Conservation (phyloP, 2,113 vertebrate genomes). For the Typhlomys cinereus region DNA sequence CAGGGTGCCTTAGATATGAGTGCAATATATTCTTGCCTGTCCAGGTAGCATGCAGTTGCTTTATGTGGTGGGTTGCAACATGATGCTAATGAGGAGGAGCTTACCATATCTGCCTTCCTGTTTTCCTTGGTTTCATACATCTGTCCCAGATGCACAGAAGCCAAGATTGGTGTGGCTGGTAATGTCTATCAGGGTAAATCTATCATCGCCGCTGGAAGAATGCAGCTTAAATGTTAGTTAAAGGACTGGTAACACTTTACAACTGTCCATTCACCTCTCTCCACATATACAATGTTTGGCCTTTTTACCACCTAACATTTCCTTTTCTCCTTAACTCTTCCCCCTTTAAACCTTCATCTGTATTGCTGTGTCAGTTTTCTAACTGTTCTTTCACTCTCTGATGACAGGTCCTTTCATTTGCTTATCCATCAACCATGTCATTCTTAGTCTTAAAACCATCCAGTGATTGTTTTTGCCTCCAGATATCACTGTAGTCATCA, state of each 20-base stretch:
- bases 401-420: background rate
- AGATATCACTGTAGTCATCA: background rate
- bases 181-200: constrained; percentile 10
- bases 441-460: constrained; percentile 12
- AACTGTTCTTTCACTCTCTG: constrained; percentile 31
- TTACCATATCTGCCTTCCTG: background rate
- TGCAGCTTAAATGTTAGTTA: background rate
- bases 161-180: background rate
- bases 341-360: background rate
- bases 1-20: background rate
- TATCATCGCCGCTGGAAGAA: constrained; percentile 7
- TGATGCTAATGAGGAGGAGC: background rate
- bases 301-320: constrained; percentile 34
- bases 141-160: background rate
- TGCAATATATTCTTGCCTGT: background rate
- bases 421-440: background rate
- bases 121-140: background rate
- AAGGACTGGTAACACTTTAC: constrained; percentile 14
- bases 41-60: background rate
- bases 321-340: background rate
- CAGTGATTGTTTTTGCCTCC: background rate
- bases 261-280: background rate
- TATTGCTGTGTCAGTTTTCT: constrained; percentile 38
- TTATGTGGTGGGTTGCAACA: constrained; percentile 13
- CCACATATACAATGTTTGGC: background rate